These are phyloP conservation scores for Agonopterix subpropinquella DNA, from an alignment of 2,888 invertebrate species.

Conservation along the genomic window DNA sequence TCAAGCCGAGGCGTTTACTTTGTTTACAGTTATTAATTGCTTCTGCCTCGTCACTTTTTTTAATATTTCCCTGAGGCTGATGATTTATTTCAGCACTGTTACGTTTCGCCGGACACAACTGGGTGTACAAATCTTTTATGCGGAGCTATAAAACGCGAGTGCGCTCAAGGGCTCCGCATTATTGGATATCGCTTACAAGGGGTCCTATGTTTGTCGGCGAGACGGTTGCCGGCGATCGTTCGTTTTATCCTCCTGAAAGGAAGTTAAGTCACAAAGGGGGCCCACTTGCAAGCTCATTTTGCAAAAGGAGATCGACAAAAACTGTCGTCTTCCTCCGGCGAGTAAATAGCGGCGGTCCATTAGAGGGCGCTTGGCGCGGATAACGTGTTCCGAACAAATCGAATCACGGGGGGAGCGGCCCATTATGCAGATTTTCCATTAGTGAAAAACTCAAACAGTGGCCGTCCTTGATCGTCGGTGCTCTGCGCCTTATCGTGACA, in stretches of 20 bases:
- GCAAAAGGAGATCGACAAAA: slow-evolving; percentile 45
- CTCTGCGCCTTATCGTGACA: slow-evolving; percentile 21
- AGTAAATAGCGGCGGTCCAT: slow-evolving; percentile 55
- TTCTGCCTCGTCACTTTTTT: slow-evolving; percentile 44
- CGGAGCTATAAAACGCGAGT: slow-evolving; percentile 31
- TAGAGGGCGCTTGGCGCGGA: slow-evolving; percentile 36
- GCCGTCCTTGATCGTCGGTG: slow-evolving; percentile 14
- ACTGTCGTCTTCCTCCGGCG: slow-evolving; percentile 34
- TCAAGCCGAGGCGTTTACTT: slow-evolving; percentile 14
- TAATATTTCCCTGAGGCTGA: slow-evolving; percentile 35
- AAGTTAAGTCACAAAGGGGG: slow-evolving; percentile 42
- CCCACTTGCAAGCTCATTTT: slow-evolving; percentile 36
- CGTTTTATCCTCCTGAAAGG: slow-evolving; percentile 40
- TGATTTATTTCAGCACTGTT: slow-evolving; percentile 39
- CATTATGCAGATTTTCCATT: slow-evolving; percentile 71
- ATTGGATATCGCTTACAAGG: slow-evolving; percentile 59
- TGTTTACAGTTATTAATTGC: slow-evolving; percentile 42
- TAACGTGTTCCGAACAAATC: slow-evolving; percentile 58
- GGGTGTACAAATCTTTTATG: slow-evolving; percentile 24
- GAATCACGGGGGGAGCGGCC: slow-evolving; percentile 53
- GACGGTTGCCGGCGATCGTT: slow-evolving; percentile 32
- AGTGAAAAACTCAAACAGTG: slow-evolving; percentile 49
- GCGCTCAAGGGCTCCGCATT: slow-evolving; percentile 37
- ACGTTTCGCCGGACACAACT: slow-evolving; percentile 16
- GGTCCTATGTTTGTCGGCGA: slow-evolving; percentile 37